Conservation (phyloP, 2,797 vertebrate genomes). For the Botia kubotai region DNA sequence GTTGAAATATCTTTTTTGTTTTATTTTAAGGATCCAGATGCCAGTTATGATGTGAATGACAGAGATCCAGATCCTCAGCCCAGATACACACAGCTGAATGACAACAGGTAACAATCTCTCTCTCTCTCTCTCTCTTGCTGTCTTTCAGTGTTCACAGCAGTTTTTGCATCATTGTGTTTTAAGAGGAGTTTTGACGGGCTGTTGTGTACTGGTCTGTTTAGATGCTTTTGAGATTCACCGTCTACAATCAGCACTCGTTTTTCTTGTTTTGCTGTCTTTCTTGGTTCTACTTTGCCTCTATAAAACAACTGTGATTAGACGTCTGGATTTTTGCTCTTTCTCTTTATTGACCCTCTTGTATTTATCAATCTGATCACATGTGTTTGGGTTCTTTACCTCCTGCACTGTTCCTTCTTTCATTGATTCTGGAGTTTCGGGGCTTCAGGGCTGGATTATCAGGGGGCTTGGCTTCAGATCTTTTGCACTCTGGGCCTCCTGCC, state of each 20-base stretch:
- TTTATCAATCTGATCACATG: constrained; percentile 57
- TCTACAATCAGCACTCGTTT: background rate
- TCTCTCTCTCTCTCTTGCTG: background rate
- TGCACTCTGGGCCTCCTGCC: constrained; percentile 64
- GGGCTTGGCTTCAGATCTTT: constrained; percentile 70
- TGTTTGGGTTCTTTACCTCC: constrained; percentile 49
- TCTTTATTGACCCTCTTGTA: constrained; percentile 54
- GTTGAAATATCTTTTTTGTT: constrained; percentile 28
- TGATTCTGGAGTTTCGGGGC: constrained; percentile 61
- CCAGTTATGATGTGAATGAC: constrained; percentile 97
- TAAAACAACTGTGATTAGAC: constrained; percentile 23
- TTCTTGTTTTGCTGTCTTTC: background rate
- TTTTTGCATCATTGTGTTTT: constrained; percentile 8
- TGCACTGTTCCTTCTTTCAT: constrained; percentile 58
- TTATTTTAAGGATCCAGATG: constrained; percentile 86
- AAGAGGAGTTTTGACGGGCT: constrained; percentile 21
- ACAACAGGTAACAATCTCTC: constrained; percentile 86
- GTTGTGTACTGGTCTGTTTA: background rate
- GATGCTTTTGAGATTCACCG: background rate
- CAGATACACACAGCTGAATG: constrained; percentile 96
- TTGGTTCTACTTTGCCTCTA: background rate
- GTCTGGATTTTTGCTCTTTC: constrained; percentile 63
- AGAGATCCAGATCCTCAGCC: constrained; percentile 95
- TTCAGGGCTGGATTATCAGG: constrained; percentile 63
- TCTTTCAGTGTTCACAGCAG: background rate